A percentile compares a stretch with the other conserved stretches of the same genome.
Evolutionary conservation across 2,113 vertebrate genomes (phyloP).

Genomic region (Chaetura pelagica): DNA sequence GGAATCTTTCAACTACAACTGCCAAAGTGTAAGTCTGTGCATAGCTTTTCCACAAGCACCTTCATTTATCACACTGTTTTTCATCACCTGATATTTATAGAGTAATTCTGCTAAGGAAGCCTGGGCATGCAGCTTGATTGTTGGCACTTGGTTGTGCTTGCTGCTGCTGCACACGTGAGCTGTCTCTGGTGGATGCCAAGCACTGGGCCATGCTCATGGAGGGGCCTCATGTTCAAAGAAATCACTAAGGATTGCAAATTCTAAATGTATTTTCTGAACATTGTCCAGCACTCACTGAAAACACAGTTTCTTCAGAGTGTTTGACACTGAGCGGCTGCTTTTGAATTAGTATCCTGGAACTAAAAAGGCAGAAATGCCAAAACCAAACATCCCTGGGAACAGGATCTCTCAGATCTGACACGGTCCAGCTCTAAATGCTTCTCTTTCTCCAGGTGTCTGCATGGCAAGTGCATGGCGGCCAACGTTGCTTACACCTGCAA

Average conservation of each 20-base stretch:
- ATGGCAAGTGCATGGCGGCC: constrained; percentile 82
- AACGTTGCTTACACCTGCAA: constrained; percentile 86
- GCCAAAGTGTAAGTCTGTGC: not conserved
- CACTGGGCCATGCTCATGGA: rapidly evolving
- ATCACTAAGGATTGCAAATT: not conserved
- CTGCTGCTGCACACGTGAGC: not conserved
- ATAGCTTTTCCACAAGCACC: not conserved
- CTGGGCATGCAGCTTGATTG: not conserved
- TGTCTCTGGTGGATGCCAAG: not conserved
- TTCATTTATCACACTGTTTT: constrained; percentile 10
- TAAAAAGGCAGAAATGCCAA: not conserved
- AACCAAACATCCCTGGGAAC: not conserved
- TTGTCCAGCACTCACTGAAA: not conserved
- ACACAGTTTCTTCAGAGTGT: not conserved
- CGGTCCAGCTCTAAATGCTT: not conserved
- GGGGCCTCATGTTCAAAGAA: not conserved
- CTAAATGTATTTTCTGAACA: not conserved
- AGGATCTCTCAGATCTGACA: not conserved
- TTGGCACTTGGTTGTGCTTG: not conserved
- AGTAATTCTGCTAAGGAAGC: not conserved
- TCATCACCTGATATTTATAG: constrained; percentile 29
- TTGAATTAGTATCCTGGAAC: not conserved
- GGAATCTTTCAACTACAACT: not conserved
- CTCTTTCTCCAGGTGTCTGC: constrained; percentile 83
- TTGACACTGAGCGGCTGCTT: not conserved